phyloP scores from a whole-genome alignment of 2,888 invertebrate genomes.

The Catocala sponsa region DNA sequence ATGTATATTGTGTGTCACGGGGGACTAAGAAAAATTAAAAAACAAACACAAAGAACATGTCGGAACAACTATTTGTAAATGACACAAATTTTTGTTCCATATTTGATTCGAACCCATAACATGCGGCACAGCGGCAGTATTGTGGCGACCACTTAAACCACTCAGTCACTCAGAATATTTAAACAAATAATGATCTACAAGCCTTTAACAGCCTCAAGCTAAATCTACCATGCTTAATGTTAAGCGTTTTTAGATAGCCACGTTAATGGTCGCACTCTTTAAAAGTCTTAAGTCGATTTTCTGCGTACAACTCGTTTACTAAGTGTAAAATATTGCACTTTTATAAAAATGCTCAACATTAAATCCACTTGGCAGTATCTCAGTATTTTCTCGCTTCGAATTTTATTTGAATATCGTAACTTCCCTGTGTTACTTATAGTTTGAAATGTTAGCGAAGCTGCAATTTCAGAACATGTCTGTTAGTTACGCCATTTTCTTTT shows the following conservation, averaged over 20 bases:
- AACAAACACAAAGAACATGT: too few relatives aligned
- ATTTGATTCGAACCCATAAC: too few relatives aligned
- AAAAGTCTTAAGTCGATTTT: slow-evolving; percentile 27
- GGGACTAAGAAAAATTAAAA: too few relatives aligned
- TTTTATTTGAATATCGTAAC: too few relatives aligned
- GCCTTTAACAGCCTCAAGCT: background rate
- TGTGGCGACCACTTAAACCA: too few relatives aligned
- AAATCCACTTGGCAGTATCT: slow-evolving; percentile 13
- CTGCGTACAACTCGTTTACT: slow-evolving; percentile 23
- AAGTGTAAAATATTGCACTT: slow-evolving; percentile 43
- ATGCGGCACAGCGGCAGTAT: too few relatives aligned
- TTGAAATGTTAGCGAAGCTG: background rate
- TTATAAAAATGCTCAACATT: slow-evolving; percentile 33
- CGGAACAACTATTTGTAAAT: too few relatives aligned
- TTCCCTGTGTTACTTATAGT: background rate
- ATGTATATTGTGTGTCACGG: too few relatives aligned
- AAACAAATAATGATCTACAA: too few relatives aligned
- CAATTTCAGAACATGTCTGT: background rate
- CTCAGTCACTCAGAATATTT: too few relatives aligned
- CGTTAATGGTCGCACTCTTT: slow-evolving; percentile 38
- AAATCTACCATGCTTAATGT: slow-evolving; percentile 9
- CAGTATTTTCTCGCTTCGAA: background rate
- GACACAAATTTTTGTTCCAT: too few relatives aligned
- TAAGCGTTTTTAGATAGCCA: slow-evolving; percentile 45
- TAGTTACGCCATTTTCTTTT: too few relatives aligned